phyloP scores from a whole-genome alignment of 2,888 invertebrate species.

The Allophyes oxyacanthae region DNA sequence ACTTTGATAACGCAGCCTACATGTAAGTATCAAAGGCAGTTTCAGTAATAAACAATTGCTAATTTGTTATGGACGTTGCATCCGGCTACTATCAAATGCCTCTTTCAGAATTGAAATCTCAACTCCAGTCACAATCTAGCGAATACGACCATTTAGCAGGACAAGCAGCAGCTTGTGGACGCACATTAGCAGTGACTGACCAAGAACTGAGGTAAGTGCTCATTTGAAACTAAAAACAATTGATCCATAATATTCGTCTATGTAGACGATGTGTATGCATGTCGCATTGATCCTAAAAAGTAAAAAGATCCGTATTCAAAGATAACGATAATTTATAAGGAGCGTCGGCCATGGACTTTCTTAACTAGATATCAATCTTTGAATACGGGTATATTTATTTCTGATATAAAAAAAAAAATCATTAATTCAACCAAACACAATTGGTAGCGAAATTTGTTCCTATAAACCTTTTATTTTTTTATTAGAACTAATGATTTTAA shows the following conservation, averaged over 20 bases:
- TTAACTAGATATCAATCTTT: slow-evolving; percentile 17
- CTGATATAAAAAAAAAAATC: slow-evolving; percentile 40
- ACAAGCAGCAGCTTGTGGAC: slow-evolving; percentile 79
- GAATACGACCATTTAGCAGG: slow-evolving; percentile 75
- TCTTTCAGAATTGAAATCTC: slow-evolving; percentile 76
- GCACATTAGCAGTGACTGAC: slow-evolving; percentile 82
- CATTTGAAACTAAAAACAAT: slow-evolving; percentile 9
- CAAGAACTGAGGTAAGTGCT: slow-evolving; percentile 80
- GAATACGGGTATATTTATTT: slow-evolving; percentile 27
- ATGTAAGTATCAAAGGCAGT: no score
- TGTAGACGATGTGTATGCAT: slow-evolving; percentile 8
- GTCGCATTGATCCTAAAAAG: slow-evolving; percentile 24
- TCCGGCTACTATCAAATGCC: slow-evolving; percentile 3
- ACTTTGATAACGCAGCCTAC: no score
- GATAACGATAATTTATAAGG: no score
- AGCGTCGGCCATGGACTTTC: no score
- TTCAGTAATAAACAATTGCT: no score
- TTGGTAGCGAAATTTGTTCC: slow-evolving; percentile 83
- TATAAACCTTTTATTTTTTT: slow-evolving; percentile 44
- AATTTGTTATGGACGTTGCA: slow-evolving; percentile 1
- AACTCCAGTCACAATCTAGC: slow-evolving; percentile 73
- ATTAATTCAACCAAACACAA: slow-evolving; percentile 61
- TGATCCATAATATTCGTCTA: slow-evolving; percentile 5
- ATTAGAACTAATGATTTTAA: slow-evolving; percentile 49
- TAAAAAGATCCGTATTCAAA: slow-evolving; percentile 22